Percentiles rank a stretch among this genome's conserved stretches.
Conservation (phyloP, 2,113 vertebrate genomes). For the Anarrhichthys ocellatus region DNA sequence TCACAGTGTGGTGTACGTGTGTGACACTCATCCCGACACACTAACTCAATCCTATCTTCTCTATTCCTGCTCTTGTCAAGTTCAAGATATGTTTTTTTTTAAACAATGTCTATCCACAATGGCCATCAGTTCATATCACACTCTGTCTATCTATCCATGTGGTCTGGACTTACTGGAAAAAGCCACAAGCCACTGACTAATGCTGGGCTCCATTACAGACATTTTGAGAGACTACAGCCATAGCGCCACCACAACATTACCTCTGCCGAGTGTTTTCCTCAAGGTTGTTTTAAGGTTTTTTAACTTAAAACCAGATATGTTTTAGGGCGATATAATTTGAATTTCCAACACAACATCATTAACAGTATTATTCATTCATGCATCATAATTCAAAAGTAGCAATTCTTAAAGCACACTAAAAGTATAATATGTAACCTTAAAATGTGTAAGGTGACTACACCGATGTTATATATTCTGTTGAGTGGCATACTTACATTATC, state of each 20-base stretch:
- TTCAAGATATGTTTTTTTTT: background rate
- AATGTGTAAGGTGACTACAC: background rate
- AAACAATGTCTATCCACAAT: slow-evolving; percentile 26
- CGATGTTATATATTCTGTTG: background rate
- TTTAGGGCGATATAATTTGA: background rate
- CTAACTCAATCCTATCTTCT: background rate
- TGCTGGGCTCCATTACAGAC: slow-evolving; percentile 67
- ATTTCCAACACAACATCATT: background rate
- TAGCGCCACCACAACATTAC: slow-evolving; percentile 53
- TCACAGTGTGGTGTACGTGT: background rate
- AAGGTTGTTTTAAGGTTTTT: slow-evolving; percentile 24
- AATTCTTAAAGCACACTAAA: background rate
- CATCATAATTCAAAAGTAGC: background rate
- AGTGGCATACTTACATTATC: background rate
- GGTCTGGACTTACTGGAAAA: slow-evolving; percentile 73
- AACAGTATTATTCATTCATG: background rate
- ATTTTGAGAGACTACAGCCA: slow-evolving; percentile 30
- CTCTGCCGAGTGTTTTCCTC: slow-evolving; percentile 24
- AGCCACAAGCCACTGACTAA: slow-evolving; percentile 57
- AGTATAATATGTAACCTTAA: background rate
- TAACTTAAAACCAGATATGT: background rate
- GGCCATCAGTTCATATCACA: slow-evolving; percentile 34
- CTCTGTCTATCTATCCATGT: slow-evolving; percentile 45
- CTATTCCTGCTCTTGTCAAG: background rate
- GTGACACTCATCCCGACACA: slow-evolving; percentile 14